These are phyloP conservation scores for Apteryx mantelli DNA, from an alignment of 2,113 vertebrate species.

Conservation along the genomic window DNA sequence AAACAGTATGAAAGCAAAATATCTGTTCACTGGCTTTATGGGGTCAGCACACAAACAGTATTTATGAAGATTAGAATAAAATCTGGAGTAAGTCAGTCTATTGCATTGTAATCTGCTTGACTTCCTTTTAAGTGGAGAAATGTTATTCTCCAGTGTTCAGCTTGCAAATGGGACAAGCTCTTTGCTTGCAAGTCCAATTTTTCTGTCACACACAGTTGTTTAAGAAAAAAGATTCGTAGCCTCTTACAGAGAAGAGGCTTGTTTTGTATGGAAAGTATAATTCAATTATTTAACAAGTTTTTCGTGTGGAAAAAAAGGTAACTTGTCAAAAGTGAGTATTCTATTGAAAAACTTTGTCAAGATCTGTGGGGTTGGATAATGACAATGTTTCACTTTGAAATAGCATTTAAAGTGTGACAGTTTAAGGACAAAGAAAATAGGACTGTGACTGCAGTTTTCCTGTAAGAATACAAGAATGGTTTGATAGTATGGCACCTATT, in stretches of 20 bases:
- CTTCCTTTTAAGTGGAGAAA: slow-evolving; percentile 46
- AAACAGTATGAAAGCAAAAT: not conserved
- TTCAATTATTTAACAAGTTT: not conserved
- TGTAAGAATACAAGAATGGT: not conserved
- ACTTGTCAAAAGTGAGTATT: not conserved
- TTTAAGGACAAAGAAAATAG: not conserved
- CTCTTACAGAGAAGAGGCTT: not conserved
- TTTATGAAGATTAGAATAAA: slow-evolving; percentile 43
- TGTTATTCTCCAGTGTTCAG: slow-evolving; percentile 6
- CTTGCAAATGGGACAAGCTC: slow-evolving; percentile 13
- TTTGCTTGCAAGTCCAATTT: not conserved
- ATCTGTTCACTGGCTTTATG: not conserved
- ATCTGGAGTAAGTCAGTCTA: slow-evolving; percentile 54
- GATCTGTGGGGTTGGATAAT: not conserved
- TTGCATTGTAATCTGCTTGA: not conserved
- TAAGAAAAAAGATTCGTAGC: not conserved
- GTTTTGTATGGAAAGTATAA: not conserved
- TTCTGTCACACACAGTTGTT: not conserved
- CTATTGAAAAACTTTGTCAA: not conserved
- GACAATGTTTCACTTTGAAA: not conserved
- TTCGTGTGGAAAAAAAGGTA: not conserved
- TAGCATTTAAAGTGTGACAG: not conserved
- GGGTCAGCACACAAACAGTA: slow-evolving; percentile 32
- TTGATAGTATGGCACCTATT: not conserved
- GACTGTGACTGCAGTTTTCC: not conserved